These are phyloP conservation scores for Picus viridis DNA, from an alignment of 2,797 vertebrate species.

Conservation along the genomic window DNA sequence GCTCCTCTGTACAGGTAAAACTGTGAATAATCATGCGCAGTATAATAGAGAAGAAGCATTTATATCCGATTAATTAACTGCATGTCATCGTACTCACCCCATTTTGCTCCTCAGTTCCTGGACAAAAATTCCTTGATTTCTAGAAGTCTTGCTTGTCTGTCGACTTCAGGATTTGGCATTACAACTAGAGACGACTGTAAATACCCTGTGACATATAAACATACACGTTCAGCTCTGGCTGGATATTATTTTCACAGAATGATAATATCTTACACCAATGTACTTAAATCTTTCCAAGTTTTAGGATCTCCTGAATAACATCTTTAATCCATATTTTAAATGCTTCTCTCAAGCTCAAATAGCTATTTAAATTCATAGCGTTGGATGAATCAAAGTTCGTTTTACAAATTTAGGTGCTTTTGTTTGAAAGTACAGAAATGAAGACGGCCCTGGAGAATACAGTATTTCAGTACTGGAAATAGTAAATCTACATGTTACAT, in stretches of 20 bases:
- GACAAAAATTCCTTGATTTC: not conserved
- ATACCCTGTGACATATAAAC: conserved; percentile 16
- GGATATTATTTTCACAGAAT: not conserved
- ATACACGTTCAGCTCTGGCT: conserved; percentile 11
- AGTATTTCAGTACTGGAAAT: not conserved
- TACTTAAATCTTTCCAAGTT: not conserved
- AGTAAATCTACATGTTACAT: not conserved
- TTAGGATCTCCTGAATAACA: not conserved
- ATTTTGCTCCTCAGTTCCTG: not conserved
- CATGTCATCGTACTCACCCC: not conserved
- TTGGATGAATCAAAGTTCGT: not conserved
- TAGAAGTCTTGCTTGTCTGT: not conserved
- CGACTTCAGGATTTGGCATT: not conserved
- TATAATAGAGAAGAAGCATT: not conserved
- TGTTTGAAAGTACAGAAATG: not conserved
- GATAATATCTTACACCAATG: not conserved
- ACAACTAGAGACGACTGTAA: not conserved
- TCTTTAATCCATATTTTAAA: not conserved
- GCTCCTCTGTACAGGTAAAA: conserved; percentile 27
- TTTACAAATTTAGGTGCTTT: not conserved
- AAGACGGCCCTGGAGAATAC: not conserved
- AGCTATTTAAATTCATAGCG: not conserved
- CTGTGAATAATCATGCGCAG: not conserved
- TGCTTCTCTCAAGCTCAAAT: not conserved
- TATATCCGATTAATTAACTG: not conserved